A percentile compares a stretch with the other conserved stretches of the same genome.
Evolutionary conservation across 2,113 vertebrate species (phyloP).

Genomic region (Patagioenas fasciata): DNA sequence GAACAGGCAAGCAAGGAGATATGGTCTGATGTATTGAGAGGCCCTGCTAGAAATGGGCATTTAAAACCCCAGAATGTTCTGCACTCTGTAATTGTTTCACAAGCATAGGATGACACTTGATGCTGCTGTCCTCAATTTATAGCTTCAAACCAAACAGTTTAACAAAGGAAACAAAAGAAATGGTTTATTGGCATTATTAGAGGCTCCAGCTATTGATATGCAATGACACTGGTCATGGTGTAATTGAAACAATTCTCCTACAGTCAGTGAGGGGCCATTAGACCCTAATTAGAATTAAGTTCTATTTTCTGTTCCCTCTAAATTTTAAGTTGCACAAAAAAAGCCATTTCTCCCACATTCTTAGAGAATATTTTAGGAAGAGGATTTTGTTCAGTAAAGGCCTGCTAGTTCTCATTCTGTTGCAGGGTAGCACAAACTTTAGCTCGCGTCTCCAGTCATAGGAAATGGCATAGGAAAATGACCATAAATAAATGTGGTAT

Average conservation of each 20-base stretch:
- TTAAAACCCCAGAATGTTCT: background rate
- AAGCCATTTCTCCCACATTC: background rate
- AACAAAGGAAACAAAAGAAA: slow-evolving; percentile 51
- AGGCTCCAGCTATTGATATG: slow-evolving; percentile 45
- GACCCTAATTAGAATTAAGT: slow-evolving; percentile 24
- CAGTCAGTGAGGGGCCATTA: background rate
- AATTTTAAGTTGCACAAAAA: slow-evolving; percentile 44
- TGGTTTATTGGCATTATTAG: slow-evolving; percentile 28
- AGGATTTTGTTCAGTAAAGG: slow-evolving; percentile 9
- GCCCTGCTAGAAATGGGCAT: background rate
- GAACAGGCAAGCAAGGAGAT: background rate
- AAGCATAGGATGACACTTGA: background rate
- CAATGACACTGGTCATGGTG: background rate
- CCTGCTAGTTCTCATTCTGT: background rate
- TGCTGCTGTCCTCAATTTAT: slow-evolving; percentile 2
- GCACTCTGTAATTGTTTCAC: background rate
- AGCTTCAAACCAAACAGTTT: slow-evolving; percentile 50
- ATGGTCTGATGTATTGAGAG: background rate
- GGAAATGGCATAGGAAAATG: slow-evolving; percentile 36
- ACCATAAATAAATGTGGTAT: slow-evolving; percentile 52
- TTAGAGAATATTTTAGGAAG: slow-evolving; percentile 40
- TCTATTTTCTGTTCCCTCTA: slow-evolving; percentile 55
- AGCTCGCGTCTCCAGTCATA: background rate
- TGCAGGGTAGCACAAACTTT: background rate
- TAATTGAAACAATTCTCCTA: slow-evolving; percentile 35